Base-by-base conservation (phyloP, 2,888 invertebrate species). In the Amphiduros pacificus region DNA sequence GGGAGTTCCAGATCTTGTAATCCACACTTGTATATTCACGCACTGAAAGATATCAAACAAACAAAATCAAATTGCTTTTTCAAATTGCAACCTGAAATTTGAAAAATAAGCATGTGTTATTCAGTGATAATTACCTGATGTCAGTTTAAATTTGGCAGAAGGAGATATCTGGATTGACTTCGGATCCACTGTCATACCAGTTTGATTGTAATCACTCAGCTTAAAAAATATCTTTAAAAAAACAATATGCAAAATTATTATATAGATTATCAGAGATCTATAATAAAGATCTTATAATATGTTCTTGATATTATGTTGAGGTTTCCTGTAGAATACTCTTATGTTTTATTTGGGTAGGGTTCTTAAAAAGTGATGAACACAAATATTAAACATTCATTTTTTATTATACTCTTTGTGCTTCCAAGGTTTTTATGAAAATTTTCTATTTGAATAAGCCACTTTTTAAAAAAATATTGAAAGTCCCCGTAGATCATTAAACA, bases 1-100 rank as follows among this genome's bases (percentile, higher is more conserved):
- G 72, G 11, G 73, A 70, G 61, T 77, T 78, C 78, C 78, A 78
- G 27, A 78, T 68, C 68, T 75, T 76, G 69, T 77, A 78, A 52
- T 77, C 77, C 2, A 62, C 65, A 1, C 74, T 72, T 51, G 72
- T 44, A 58, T 73, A 75, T 54, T 77, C 77, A 32, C 73, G 69
- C 31, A 70, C 77, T 78, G 71, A 28, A 73, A 69, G 50, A 60
- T 11, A n/a, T 4, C n/a, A 44, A 11, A n/a, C 5, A 44, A 44
- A 11, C n/a, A 44, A n/a, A n/a, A 44, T 44, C 6, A 11, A 4
- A 9, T 44, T 11, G 22, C 44, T 22, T 11, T 36, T 36, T 11
- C n/a, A n/a, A n/a, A n/a, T n/a, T n/a, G n/a, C n/a, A n/a, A n/a
- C n/a, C n/a, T n/a, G n/a, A n/a, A n/a, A n/a, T n/a, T n/a, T n/a